Conservation (phyloP, 2,888 invertebrate species). For the Phortica okadai region DNA sequence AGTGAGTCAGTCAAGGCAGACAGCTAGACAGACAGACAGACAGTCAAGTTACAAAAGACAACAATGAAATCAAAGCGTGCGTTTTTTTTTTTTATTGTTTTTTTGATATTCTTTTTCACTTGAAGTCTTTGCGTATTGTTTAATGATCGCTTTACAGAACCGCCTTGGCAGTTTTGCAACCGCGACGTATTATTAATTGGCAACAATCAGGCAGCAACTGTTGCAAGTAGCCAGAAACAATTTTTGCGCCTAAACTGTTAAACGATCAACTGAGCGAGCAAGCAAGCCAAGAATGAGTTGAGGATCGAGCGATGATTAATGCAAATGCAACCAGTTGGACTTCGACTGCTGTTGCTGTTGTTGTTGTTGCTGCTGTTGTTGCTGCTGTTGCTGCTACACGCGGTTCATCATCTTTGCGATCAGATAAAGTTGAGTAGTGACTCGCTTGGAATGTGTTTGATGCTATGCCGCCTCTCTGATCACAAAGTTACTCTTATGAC, state of each 20-base stretch:
- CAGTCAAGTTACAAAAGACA: neutral
- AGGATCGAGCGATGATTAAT: conserved; percentile 34
- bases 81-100: neutral
- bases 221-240: conserved; percentile 66
- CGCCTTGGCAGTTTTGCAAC: neutral
- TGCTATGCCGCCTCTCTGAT: neutral
- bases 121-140: neutral
- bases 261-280: conserved; percentile 25
- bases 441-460: conserved; percentile 23
- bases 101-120: neutral
- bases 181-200: conserved; percentile 58
- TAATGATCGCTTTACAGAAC: neutral
- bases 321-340: conserved; percentile 25
- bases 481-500: conserved; percentile 21
- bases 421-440: neutral
- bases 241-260: conserved; percentile 67
- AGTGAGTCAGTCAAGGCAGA: neutral
- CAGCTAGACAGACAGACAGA: neutral
- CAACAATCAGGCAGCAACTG: conserved; percentile 53
- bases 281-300: neutral
- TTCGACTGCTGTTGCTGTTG: conserved; percentile 4
- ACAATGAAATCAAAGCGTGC: conserved; percentile 42
- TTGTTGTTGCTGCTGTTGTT: neutral
- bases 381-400: no score
- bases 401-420: neutral